Evolutionary conservation across 2,888 invertebrate species (phyloP), one percentile per base, ranked within the genome.

Genomic region (Perizoma affinitatum): DNA sequence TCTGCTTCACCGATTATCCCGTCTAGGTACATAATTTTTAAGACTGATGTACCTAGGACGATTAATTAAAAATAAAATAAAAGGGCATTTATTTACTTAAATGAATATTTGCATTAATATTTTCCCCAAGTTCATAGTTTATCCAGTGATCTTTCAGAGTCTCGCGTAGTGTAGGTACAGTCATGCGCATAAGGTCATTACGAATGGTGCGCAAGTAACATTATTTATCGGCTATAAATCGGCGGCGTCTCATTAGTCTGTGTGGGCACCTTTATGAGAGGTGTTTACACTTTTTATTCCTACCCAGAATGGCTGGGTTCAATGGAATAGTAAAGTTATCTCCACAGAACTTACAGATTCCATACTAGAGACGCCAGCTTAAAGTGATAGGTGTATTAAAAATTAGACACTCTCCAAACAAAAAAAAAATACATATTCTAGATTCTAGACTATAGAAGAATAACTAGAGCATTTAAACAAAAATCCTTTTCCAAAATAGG

Each of bases 201-300:
- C 44, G 9, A 34, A 34, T 35, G 48, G 46, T 83, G 65, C 68
- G 82, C 79, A 82, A 81, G 80, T 81, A 81, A 84, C 84, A 85
- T 86, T 85, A 88, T 90, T 90, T 90, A 89, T 85, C 71, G 84
- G 54, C 78, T 73, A 82, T 90, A 90, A 90, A 90, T 87, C 88
- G 78, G 73, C 69, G 71, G 67, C 67, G 71, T 72, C 85, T 88
- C 88, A 89, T 90, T 90, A 89, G 84, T 69, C 73, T 77, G 88
- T 88, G 89, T 88, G 88, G 89, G 88, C 87, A 86, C 84, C 84
- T 88, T 88, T 87, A 89, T 82, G 77, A 72, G 80, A 78, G 75
- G 77, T 78, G 78, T 78, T 79, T 78, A 77, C 74, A 72, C 69
- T 75, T 79, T 78, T 77, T 79, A 81, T 79, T 75, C 75, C 76